phyloP scores from a whole-genome alignment of 1,140 invertebrate genomes.

The Sarcophaga peregrina region DNA sequence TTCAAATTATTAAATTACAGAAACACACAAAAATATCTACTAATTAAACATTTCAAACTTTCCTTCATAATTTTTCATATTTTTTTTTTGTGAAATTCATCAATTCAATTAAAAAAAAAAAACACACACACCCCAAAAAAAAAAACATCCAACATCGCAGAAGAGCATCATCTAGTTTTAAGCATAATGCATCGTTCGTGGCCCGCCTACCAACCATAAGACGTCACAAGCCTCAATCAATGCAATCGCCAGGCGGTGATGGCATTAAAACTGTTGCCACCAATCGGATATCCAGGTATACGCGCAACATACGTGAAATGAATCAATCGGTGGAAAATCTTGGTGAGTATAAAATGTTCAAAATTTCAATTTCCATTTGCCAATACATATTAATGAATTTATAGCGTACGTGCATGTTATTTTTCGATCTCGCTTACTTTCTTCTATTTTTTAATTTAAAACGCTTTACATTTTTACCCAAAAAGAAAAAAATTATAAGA shows the following conservation, averaged over 20 bases:
- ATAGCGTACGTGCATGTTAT: conserved; percentile 44
- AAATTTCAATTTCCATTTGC: conserved; percentile 2
- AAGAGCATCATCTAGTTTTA: conserved; percentile 82
- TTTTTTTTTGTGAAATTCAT: too few species aligned
- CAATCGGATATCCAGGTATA: conserved; percentile 63
- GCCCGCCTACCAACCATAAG: conserved; percentile 87
- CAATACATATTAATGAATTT: conserved; percentile 20
- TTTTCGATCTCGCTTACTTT: conserved; percentile 41
- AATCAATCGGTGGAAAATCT: conserved; percentile 79
- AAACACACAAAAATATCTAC: conserved; percentile 25
- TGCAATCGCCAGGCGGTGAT: conserved; percentile 74
- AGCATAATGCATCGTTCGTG: conserved; percentile 91
- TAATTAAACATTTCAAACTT: conserved; percentile 25
- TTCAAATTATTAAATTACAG: neutral
- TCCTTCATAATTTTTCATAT: neutral
- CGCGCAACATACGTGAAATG: conserved; percentile 74
- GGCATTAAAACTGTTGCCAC: conserved; percentile 67
- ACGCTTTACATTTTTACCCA: conserved; percentile 31
- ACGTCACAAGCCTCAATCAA: conserved; percentile 80
- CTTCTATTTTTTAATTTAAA: conserved; percentile 27
- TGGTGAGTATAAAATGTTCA: conserved; percentile 68
- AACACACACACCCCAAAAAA: neutral
- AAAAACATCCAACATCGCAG: conserved; percentile 60
- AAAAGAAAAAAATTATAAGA: conserved; percentile 10
- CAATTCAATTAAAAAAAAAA: neutral